These are phyloP conservation scores for Conus betulinus DNA, from an alignment of 1,140 invertebrate genomes.

Conservation along the genomic window DNA sequence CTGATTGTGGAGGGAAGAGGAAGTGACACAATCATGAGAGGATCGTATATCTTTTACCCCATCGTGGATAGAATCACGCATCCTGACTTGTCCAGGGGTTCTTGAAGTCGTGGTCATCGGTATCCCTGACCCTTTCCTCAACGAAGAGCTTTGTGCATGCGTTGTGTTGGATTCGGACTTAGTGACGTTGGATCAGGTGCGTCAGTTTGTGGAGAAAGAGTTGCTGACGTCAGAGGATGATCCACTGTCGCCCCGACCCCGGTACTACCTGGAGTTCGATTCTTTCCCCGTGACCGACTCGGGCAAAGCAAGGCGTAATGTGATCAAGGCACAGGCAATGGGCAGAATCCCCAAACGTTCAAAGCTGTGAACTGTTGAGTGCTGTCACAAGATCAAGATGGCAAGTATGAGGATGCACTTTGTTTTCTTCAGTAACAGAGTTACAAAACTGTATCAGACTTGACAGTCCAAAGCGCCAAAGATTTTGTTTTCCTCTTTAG, in stretches of 20 bases:
- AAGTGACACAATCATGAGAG: constrained; percentile 9
- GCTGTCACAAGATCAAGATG: no score
- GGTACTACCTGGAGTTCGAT: constrained; percentile 4
- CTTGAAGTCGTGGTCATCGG: not conserved
- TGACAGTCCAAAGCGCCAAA: no score
- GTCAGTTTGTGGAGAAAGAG: constrained; percentile 1
- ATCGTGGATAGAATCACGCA: not conserved
- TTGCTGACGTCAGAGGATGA: not conserved
- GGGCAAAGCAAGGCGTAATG: not conserved
- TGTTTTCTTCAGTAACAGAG: no score
- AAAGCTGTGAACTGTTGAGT: no score
- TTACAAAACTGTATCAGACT: no score
- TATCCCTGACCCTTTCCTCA: constrained; percentile 1
- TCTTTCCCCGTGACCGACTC: not conserved
- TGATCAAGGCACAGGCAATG: not conserved
- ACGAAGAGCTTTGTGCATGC: constrained; percentile 23
- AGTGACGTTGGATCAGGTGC: not conserved
- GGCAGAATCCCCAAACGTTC: no score
- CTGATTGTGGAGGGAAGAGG: constrained; percentile 24
- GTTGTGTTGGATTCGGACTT: not conserved
- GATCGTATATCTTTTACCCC: constrained; percentile 25
- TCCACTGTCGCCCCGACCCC: constrained; percentile 14
- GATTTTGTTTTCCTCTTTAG: no score
- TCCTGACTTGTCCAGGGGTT: not conserved
- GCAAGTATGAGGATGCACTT: no score